phyloP scores from a whole-genome alignment of 1,140 invertebrate species.

The Formica exsecta region DNA sequence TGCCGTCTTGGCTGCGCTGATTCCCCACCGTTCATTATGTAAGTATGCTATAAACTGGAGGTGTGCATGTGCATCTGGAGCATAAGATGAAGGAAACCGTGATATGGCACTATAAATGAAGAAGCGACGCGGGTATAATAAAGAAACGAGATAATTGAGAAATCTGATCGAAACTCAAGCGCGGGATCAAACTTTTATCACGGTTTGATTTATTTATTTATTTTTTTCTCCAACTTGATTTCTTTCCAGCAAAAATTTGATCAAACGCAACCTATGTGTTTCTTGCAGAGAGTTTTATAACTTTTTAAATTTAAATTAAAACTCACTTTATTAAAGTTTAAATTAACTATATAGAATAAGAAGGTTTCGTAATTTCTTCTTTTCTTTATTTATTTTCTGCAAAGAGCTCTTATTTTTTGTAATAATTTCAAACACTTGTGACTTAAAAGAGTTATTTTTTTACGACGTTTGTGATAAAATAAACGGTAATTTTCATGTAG shows the following conservation, averaged over 20 bases:
- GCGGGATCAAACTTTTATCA: neutral
- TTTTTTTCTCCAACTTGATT: neutral
- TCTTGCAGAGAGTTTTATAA: neutral
- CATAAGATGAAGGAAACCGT: neutral
- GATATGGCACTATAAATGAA: neutral
- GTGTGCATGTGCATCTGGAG: conserved; percentile 17
- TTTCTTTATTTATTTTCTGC: neutral
- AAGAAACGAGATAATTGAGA: conserved; percentile 8
- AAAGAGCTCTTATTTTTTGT: neutral
- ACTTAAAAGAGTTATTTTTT: neutral
- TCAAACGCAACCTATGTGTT: neutral
- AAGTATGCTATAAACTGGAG: conserved; percentile 39
- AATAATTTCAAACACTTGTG: neutral
- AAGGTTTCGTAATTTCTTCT: neutral
- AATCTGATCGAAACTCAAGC: neutral
- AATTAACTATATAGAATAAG: conserved; percentile 1
- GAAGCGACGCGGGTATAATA: neutral
- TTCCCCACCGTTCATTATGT: conserved; percentile 50
- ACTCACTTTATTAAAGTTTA: conserved; percentile 12
- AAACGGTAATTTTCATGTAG: neutral
- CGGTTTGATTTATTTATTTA: neutral
- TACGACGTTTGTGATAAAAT: neutral
- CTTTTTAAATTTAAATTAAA: neutral
- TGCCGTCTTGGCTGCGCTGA: conserved; percentile 54
- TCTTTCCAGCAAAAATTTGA: neutral